These are phyloP conservation scores for Euphydryas editha DNA, from an alignment of 2,888 invertebrate species.

Conservation along the genomic window DNA sequence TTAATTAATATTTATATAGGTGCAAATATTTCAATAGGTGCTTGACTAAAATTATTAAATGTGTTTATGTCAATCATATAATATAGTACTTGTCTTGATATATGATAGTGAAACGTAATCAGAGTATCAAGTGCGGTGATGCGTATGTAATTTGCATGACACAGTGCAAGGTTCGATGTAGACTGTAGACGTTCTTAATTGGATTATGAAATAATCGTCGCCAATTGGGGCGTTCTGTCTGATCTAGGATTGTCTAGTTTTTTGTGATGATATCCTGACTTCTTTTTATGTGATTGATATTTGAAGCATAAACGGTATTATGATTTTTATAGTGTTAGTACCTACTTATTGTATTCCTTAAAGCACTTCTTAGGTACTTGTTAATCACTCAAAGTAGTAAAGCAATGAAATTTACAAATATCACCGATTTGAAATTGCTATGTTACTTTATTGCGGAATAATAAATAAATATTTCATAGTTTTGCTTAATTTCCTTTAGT, in stretches of 20 bases:
- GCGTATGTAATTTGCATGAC: conserved; percentile 42
- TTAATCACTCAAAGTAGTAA: neutral
- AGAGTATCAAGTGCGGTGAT: conserved; percentile 30
- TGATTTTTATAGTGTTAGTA: neutral
- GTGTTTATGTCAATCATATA: conserved; percentile 24
- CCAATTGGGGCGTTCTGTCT: conserved; percentile 69
- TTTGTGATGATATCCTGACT: conserved; percentile 24
- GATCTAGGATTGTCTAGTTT: conserved; percentile 37
- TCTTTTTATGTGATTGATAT: neutral
- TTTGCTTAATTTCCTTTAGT: neutral
- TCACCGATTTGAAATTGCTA: neutral
- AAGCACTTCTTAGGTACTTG: no score
- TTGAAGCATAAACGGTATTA: neutral
- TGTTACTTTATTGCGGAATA: neutral
- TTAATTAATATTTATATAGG: conserved; percentile 20
- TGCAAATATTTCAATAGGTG: neutral
- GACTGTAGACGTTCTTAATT: conserved; percentile 54
- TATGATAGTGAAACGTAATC: conserved; percentile 24
- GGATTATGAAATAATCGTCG: conserved; percentile 66
- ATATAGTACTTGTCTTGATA: conserved; percentile 8
- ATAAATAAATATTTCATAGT: neutral
- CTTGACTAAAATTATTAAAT: conserved; percentile 12
- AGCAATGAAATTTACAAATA: neutral
- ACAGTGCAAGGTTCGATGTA: conserved; percentile 44
- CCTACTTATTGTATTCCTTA: no score